phyloP scores from a whole-genome alignment of 2,113 vertebrate species.

The Perognathus longimembris region DNA sequence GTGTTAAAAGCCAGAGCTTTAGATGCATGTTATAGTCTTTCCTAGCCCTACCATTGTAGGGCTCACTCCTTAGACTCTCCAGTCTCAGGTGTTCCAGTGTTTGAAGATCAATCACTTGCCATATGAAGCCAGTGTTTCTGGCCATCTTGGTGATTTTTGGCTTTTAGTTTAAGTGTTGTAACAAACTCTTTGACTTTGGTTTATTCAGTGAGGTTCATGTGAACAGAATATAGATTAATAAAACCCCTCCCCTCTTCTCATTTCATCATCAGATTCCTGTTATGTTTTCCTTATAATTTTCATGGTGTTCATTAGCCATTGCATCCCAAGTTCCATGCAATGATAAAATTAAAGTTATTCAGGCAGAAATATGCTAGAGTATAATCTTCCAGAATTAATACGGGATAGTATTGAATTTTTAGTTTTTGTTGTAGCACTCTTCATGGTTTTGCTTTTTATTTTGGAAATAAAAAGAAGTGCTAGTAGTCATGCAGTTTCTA shows the following conservation, averaged over 20 bases:
- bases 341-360: conserved; percentile 12
- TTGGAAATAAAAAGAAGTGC: conserved; percentile 34
- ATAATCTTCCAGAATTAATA: conserved; percentile 26
- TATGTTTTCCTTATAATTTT: conserved; percentile 36
- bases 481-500: not conserved
- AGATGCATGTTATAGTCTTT: not conserved
- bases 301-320: not conserved
- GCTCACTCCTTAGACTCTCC: not conserved
- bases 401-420: conserved; percentile 1
- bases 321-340: not conserved
- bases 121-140: not conserved
- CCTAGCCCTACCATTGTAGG: not conserved
- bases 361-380: not conserved
- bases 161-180: not conserved
- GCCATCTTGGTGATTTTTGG: not conserved
- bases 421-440: conserved; percentile 24
- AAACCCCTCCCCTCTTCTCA: not conserved
- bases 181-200: conserved; percentile 6
- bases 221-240: not conserved
- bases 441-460: conserved; percentile 3
- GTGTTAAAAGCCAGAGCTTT: not conserved
- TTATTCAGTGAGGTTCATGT: conserved; percentile 41
- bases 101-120: not conserved
- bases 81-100: not conserved
- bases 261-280: conserved; percentile 11